Evolutionary conservation across 2,113 vertebrate genomes (phyloP), one percentile per base, ranked within the genome.

Genomic region (Danionella cerebrum): DNA sequence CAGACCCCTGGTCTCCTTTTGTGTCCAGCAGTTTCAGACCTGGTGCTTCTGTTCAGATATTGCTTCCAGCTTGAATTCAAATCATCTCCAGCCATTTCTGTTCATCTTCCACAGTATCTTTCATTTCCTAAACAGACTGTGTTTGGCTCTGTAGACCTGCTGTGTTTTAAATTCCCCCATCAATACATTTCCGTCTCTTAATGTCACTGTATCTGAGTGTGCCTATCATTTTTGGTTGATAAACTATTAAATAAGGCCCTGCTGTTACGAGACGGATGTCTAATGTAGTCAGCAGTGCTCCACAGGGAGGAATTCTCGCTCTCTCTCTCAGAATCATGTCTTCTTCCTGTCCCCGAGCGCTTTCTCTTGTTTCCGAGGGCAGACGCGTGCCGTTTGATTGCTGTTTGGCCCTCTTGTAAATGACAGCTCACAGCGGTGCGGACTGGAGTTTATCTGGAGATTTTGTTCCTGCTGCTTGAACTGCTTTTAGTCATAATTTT

Each of bases 181-280:
- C 39, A 45, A 16, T 16, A 11, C 1, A 19, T 53, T 33, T 53
- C 21, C 19, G 22, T 13, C 25, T 31, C 39, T 45, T 45, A 45
- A 19, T n/a, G n/a, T 6, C 1, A 3, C 41, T 16, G 13, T 45
- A 60, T 44, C 21, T 1, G 4, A 45, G 25, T 9, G 45, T 31
- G 58, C 13, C 25, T 19, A 18, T 27, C 39, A 29, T 45, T 45
- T 60, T 31, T 60, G 25, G 3, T 19, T 60, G 58, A 31, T 45
- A 44, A 60, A 45, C 41, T 60, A 33, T 60, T 60, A 45, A 60
- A 60, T 21, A n/a, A 60, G 25, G 27, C 58, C 8, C 39, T 60
- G 58, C 41, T 60, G 25, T 31, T 31, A 29, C 18, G 57, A 31
- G 39, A 44, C n/a, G 2, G 21, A 18, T 33, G 5, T 25, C 14